Conservation (phyloP, 1,140 invertebrate species). For the Drosophila biarmipes region DNA sequence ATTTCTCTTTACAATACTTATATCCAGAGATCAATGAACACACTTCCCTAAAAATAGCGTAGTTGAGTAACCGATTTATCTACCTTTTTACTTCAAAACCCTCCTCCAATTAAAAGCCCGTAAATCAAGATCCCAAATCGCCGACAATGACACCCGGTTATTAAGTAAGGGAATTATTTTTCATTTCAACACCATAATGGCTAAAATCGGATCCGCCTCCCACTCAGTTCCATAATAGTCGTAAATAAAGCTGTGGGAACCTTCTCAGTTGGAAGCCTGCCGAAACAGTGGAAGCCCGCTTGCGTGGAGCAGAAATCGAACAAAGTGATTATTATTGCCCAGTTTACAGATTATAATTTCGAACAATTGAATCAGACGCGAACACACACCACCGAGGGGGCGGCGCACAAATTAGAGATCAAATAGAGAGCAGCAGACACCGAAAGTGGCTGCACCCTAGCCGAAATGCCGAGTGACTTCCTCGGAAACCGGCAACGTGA, state of each 20-base stretch:
- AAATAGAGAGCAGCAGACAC: slow-evolving; percentile 19
- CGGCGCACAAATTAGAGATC: slow-evolving; percentile 54
- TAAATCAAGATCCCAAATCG: neutral
- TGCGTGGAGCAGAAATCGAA: neutral
- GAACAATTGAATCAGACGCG: slow-evolving; percentile 34
- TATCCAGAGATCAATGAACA: too few species aligned
- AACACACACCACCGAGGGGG: slow-evolving; percentile 8
- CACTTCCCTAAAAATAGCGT: too few species aligned
- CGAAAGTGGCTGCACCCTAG: slow-evolving; percentile 15
- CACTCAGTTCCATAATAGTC: neutral
- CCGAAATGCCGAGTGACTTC: too few species aligned
- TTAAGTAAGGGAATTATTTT: slow-evolving; percentile 11
- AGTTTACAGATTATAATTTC: slow-evolving; percentile 22
- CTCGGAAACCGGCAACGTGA: neutral
- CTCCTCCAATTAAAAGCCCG: neutral
- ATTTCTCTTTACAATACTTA: too few species aligned
- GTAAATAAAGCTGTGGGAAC: slow-evolving; percentile 30
- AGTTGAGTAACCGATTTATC: too few species aligned
- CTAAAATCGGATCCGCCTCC: neutral
- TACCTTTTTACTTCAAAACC: neutral
- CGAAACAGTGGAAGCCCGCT: neutral
- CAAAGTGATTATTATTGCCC: slow-evolving; percentile 16
- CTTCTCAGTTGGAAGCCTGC: slow-evolving; percentile 5
- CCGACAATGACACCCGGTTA: neutral
- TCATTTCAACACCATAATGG: slow-evolving; percentile 5